Base-by-base conservation (phyloP, 2,113 vertebrate species). In the Leucosticte australis region DNA sequence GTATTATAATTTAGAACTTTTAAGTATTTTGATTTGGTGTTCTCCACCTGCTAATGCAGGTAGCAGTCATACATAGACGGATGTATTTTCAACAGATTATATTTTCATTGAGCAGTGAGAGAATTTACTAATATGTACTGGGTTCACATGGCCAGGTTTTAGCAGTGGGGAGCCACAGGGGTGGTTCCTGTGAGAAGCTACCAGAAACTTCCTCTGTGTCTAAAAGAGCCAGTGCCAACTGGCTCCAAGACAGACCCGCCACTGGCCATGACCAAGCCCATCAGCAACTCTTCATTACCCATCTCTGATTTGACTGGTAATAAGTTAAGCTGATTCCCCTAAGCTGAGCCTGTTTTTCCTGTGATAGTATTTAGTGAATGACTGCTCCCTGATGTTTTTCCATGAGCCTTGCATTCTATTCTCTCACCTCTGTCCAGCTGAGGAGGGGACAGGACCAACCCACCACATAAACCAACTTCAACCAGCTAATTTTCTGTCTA, bases 211-310 rank as follows among this genome's bases (percentile, higher is more conserved):
- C 3, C 17, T 23, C 9, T 13, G 16, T 44, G 44, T 56, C 27
- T 28, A 24, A 22, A 6, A 57, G 15, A 64, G 20, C 33, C 44
- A 35, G 2, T 65, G 28, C 28, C 59, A 79, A 0, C 16, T 11
- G 6, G 15, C 44, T 59, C 17, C 19, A 22, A 41, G 65, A 39
- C 3, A 18, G 15, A 84, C 8, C 9, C 0, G 0, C 44, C 17
- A 15, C 31, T 49, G 37, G 22, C 22, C 22, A 9, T 60, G 30
- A 19, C 68, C 26, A 59, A 60, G 21, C 15, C 52, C 10, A 17
- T 23, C 46, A 59, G 44, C 0, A 0, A 11, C 44, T 67, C 53
- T n/a, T 67, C 21, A 23, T 31, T 39, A 31, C 46, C 30, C 13
- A 27, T 52, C 39, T 41, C 10, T 59, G 20, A 53, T 59, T 60